A percentile compares a stretch with the other conserved stretches of the same genome.
Evolutionary conservation across 2,113 vertebrate species (phyloP).

Genomic region (Trematomus loennbergii): DNA sequence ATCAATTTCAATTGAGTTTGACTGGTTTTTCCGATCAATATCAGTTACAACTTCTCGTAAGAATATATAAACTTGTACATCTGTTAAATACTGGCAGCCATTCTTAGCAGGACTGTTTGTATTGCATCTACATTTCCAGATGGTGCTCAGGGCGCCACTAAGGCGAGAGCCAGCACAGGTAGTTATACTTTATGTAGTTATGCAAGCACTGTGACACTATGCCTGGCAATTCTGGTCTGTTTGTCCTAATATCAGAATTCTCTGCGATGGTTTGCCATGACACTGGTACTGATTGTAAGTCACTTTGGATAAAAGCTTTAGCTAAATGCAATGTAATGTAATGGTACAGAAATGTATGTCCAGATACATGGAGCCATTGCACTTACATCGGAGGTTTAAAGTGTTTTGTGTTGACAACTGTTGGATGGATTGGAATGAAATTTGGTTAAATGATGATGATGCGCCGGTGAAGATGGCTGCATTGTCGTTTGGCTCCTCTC

Average conservation of each 20-base stretch:
- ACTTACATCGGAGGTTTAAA: neutral
- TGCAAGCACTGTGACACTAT: neutral
- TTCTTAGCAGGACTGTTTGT: constrained; percentile 1
- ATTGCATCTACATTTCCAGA: constrained; percentile 19
- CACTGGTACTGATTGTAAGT: neutral
- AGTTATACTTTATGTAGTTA: constrained; percentile 9
- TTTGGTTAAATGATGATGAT: neutral
- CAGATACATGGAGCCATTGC: no score
- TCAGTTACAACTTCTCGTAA: neutral
- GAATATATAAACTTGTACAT: neutral
- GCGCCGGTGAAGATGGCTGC: no score
- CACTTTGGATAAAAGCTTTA: no score
- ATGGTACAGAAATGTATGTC: neutral
- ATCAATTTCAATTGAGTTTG: neutral
- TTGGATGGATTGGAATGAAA: neutral
- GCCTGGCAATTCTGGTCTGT: neutral
- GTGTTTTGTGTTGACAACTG: neutral
- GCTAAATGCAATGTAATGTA: neutral
- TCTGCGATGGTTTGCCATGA: neutral
- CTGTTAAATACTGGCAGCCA: neutral
- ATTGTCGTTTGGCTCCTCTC: no score
- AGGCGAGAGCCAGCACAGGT: constrained; percentile 1
- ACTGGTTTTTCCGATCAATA: neutral
- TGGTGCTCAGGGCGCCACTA: neutral
- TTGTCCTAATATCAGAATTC: neutral